Conservation (phyloP, 2,797 vertebrate genomes). For the Macropodus opercularis region DNA sequence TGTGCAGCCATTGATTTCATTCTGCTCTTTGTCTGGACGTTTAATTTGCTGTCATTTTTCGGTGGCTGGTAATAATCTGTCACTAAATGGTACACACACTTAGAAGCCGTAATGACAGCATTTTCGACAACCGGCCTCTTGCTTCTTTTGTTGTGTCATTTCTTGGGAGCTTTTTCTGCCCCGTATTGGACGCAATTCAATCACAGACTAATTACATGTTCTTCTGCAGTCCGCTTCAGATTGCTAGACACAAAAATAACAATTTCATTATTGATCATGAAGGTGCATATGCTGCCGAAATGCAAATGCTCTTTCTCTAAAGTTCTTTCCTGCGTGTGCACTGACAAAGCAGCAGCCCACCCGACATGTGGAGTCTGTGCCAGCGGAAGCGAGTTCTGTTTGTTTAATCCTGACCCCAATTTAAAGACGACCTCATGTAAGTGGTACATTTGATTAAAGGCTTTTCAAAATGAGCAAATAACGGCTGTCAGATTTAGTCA, state of each 20-base stretch:
- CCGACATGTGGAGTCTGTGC: slow-evolving; percentile 19
- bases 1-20: slow-evolving; percentile 14
- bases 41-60: slow-evolving; percentile 27
- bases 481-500: slow-evolving; percentile 28
- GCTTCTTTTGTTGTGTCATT: slow-evolving; percentile 34
- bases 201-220: slow-evolving; percentile 42
- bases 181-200: slow-evolving; percentile 30
- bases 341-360: slow-evolving; percentile 20
- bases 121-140: slow-evolving; percentile 16
- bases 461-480: slow-evolving; percentile 28
- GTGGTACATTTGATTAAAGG: slow-evolving; percentile 45
- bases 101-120: slow-evolving; percentile 42
- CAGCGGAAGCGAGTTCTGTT: slow-evolving; percentile 28
- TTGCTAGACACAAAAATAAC: slow-evolving; percentile 18
- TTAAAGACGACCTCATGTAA: slow-evolving; percentile 47
- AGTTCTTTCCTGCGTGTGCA: not conserved
- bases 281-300: slow-evolving; percentile 3
- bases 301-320: not conserved
- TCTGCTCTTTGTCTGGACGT: slow-evolving; percentile 17
- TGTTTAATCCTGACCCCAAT: slow-evolving; percentile 35
- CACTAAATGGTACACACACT: slow-evolving; percentile 33
- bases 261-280: slow-evolving; percentile 51
- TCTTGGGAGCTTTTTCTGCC: slow-evolving; percentile 3
- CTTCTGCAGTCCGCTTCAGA: slow-evolving; percentile 5
- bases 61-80: slow-evolving; percentile 36